phyloP scores from a whole-genome alignment of 2,113 vertebrate genomes.

The Tiliqua scincoides region DNA sequence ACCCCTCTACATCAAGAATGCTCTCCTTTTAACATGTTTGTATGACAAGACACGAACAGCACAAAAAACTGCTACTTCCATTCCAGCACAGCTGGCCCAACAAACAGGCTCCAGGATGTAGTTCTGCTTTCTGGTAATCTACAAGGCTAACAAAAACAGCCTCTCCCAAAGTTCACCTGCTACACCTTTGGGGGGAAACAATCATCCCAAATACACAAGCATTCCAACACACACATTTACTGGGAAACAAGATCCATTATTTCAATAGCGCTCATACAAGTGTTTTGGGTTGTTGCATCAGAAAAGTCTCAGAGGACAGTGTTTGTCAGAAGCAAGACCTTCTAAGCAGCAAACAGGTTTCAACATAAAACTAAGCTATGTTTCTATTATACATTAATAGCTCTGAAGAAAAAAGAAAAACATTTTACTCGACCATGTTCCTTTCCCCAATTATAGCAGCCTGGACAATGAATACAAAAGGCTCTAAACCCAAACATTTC shows the following conservation, averaged over 20 bases:
- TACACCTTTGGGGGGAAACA: neutral
- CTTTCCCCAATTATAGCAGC: neutral
- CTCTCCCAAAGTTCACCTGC: neutral
- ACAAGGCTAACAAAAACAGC: neutral
- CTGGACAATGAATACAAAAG: neutral
- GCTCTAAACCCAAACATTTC: neutral
- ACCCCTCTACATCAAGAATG: neutral
- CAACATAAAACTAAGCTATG: neutral
- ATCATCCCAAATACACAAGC: neutral
- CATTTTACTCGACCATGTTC: neutral
- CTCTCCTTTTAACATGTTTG: too few relatives aligned
- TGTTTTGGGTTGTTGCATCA: neutral
- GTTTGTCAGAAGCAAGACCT: neutral
- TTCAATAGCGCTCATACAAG: neutral
- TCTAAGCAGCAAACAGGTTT: neutral
- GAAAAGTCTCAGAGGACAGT: neutral
- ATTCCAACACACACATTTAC: neutral
- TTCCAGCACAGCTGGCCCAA: neutral
- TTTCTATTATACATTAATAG: neutral
- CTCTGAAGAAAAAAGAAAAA: too few relatives aligned
- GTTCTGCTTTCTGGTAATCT: neutral
- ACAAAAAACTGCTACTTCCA: neutral
- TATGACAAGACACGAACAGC: too few relatives aligned
- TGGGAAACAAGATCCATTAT: neutral
- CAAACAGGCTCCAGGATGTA: too few relatives aligned